These are phyloP conservation scores for Bhutanitis thaidina DNA, from an alignment of 2,888 invertebrate genomes.

Conservation along the genomic window DNA sequence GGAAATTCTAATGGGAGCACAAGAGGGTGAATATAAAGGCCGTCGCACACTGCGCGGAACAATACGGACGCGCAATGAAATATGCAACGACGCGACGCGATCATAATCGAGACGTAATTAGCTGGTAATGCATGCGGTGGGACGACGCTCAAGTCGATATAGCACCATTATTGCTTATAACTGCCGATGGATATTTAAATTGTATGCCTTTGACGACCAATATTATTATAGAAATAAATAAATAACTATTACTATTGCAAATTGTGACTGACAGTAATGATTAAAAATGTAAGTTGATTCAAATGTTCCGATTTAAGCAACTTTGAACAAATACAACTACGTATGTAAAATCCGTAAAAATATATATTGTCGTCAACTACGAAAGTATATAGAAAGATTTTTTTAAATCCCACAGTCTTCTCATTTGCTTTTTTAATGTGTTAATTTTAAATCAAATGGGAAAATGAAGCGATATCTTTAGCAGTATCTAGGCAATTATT, in stretches of 20 bases:
- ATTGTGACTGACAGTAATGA: too few species aligned
- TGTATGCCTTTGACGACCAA: neutral
- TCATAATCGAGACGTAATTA: constrained; percentile 48
- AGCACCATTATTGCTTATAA: neutral
- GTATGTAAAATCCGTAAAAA: too few species aligned
- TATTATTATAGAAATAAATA: too few species aligned
- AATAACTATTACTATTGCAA: too few species aligned
- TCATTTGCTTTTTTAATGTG: too few species aligned
- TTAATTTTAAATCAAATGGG: too few species aligned
- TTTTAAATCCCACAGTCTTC: too few species aligned
- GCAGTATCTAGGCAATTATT: constrained; percentile 1
- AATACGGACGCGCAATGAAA: constrained; percentile 39
- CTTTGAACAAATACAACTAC: too few species aligned
- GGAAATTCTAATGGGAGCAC: constrained; percentile 13
- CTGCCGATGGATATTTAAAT: neutral
- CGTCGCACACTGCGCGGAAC: constrained; percentile 31
- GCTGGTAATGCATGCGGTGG: constrained; percentile 34
- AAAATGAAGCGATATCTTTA: neutral
- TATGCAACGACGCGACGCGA: constrained; percentile 46
- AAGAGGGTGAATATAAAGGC: constrained; percentile 32
- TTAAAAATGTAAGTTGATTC: too few species aligned
- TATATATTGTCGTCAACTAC: too few species aligned
- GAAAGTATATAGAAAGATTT: too few species aligned
- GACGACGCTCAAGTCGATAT: constrained; percentile 20
- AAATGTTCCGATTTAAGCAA: too few species aligned